Conservation (phyloP, 64 coral and sea anemone species). For the Montipora cactus region DNA sequence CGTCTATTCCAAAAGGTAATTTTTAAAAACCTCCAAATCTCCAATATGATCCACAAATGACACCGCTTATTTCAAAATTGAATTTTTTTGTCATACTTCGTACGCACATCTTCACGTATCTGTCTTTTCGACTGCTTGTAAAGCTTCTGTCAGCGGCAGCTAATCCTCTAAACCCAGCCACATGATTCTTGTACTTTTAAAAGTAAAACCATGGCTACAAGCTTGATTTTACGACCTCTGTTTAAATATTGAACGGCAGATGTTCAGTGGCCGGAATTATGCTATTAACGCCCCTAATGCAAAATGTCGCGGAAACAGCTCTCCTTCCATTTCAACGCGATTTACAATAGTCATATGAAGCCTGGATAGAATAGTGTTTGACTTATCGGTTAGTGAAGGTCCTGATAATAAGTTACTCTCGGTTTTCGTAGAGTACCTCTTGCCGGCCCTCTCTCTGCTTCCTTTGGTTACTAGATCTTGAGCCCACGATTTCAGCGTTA, state of each 20-base stretch:
- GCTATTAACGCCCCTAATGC: background rate
- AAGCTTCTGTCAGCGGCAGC: conserved; percentile 38
- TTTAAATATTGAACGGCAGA: conserved; percentile 55
- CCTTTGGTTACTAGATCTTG: background rate
- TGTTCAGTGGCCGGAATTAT: conserved; percentile 1
- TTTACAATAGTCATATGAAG: background rate
- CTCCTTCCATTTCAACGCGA: background rate
- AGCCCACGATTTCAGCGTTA: conserved; percentile 29
- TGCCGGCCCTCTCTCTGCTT: background rate
- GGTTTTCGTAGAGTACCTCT: background rate
- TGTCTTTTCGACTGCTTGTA: conserved; percentile 28
- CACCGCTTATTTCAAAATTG: background rate
- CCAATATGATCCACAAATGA: background rate
- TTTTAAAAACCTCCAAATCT: background rate
- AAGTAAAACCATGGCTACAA: conserved; percentile 77
- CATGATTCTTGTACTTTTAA: conserved; percentile 57
- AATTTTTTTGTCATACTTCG: background rate
- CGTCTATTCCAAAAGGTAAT: background rate
- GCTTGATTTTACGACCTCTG: conserved; percentile 56
- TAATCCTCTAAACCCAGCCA: conserved; percentile 36
- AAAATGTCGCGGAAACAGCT: background rate
- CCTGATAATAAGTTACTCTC: background rate
- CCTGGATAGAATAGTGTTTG: background rate
- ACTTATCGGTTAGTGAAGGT: background rate
- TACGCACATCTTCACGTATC: background rate